Evolutionary conservation across 2,113 vertebrate species (phyloP), one percentile per base, ranked within the genome.

Genomic region (Crotalus viridis): DNA sequence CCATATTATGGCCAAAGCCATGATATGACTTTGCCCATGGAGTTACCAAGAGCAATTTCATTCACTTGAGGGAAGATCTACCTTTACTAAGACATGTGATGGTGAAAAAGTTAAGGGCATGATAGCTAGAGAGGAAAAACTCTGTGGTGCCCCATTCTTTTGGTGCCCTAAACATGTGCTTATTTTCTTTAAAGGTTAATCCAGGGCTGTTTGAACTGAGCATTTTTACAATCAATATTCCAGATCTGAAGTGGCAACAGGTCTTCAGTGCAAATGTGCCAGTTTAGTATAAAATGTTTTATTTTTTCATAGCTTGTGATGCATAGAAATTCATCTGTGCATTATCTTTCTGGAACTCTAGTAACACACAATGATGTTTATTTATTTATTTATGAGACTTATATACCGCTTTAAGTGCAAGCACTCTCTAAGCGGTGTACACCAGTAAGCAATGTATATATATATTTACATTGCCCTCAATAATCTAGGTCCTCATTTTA

Each of bases 241-340:
- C 22, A 4, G 3, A 8, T 13, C 48, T 48, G 88, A 33, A 39
- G 15, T 26, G 10, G 26, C 51, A 92, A n/a, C 22, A 48, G 5
- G 54, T 61, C 10, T 39, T 39, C 28, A 39, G 17, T 89, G 10
- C 33, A 89, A 87, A 56, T 13, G 4, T 28, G 21, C 24, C 22
- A 13, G 48, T 22, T 89, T 21, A 51, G 8, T 85, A 19, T 57
- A 24, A 39, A 28, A 28, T 59, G 17, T 64, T 55, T 86, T 91
- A 46, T 89, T 90, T 92, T 51, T 88, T 10, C 39, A 39, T 64
- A 8, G 13, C 52, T 24, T 51, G 0, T 59, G 57, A 81, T 90
- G 46, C 54, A 92, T 5, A 9, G 90, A 19, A 54, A n/a, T 92
- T 94, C 94, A 92, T 61, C 93, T 87, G 56, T 61, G 59, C 95